Conservation (phyloP, 1,140 invertebrate species). For the Catajapyx aquilonaris region DNA sequence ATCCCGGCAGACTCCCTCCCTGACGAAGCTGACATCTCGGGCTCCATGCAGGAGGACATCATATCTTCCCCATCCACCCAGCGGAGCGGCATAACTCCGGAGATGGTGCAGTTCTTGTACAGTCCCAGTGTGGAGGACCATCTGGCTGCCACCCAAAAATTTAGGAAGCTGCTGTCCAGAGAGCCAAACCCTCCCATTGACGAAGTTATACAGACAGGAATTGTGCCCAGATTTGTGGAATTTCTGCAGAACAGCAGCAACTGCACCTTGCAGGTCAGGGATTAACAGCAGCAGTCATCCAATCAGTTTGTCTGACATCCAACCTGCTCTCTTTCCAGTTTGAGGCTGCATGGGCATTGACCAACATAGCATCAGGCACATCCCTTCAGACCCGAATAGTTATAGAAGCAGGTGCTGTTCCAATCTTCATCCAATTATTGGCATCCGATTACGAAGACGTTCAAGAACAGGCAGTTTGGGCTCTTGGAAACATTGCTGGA, state of each 20-base stretch:
- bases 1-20: constrained; percentile 27
- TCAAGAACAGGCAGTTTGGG: constrained; percentile 92
- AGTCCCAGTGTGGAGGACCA: constrained; percentile 60
- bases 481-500: constrained; percentile 88
- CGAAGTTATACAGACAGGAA: constrained; percentile 91
- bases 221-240: constrained; percentile 88
- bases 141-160: constrained; percentile 77
- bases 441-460: constrained; percentile 74
- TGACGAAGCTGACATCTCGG: too few species aligned
- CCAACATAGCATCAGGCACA: constrained; percentile 94
- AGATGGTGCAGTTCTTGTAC: constrained; percentile 65
- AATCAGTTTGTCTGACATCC: too few species aligned
- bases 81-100: constrained; percentile 27
- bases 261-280: constrained; percentile 71
- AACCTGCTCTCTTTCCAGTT: constrained; percentile 46
- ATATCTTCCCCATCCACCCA: constrained; percentile 17
- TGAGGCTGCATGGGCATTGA: constrained; percentile 94
- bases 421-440: constrained; percentile 70
- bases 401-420: constrained; percentile 81
- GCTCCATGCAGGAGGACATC: constrained; percentile 16
- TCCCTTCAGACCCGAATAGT: constrained; percentile 81
- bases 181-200: constrained; percentile 97
- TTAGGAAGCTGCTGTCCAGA: constrained; percentile 78
- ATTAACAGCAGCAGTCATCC: too few species aligned
- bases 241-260: constrained; percentile 70